phyloP scores from a whole-genome alignment of 2,113 vertebrate genomes.

The Scomber colias region DNA sequence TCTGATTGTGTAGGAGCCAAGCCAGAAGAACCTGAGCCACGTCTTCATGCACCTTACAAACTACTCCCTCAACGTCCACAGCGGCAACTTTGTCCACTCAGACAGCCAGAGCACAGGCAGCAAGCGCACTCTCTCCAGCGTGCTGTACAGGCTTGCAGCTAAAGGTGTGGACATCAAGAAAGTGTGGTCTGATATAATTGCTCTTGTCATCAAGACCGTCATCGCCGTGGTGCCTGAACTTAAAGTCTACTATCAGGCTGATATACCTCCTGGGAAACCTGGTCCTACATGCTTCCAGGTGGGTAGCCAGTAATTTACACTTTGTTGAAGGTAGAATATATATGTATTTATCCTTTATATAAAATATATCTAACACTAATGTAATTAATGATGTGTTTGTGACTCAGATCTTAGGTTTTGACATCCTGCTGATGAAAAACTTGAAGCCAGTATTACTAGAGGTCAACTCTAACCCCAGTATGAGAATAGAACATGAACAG shows the following conservation, averaged over 20 bases:
- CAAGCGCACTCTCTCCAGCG: constrained; percentile 96
- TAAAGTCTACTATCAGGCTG: constrained; percentile 94
- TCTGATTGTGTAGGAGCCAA: constrained; percentile 85
- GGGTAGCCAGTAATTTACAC: not conserved
- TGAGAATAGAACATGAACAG: constrained; percentile 96
- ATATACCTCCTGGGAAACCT: constrained; percentile 94
- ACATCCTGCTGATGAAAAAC: constrained; percentile 97
- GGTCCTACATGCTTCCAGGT: constrained; percentile 99
- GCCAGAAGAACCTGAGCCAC: constrained; percentile 92
- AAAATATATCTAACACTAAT: not conserved
- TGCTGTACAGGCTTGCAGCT: constrained; percentile 90
- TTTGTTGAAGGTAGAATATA: not conserved
- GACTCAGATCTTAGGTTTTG: constrained; percentile 96
- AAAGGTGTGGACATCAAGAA: constrained; percentile 94
- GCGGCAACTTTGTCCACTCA: constrained; percentile 94
- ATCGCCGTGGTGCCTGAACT: constrained; percentile 96
- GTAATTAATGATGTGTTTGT: constrained; percentile 16
- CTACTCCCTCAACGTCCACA: constrained; percentile 97
- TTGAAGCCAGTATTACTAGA: constrained; percentile 96
- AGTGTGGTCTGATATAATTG: constrained; percentile 97
- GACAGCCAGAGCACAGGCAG: constrained; percentile 93
- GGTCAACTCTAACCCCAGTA: constrained; percentile 98
- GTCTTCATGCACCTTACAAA: constrained; percentile 99
- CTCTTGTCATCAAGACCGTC: constrained; percentile 96
- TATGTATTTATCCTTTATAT: too few relatives aligned